Conservation (phyloP, 2,797 vertebrate species). For the Arctocebus calabarensis region DNA sequence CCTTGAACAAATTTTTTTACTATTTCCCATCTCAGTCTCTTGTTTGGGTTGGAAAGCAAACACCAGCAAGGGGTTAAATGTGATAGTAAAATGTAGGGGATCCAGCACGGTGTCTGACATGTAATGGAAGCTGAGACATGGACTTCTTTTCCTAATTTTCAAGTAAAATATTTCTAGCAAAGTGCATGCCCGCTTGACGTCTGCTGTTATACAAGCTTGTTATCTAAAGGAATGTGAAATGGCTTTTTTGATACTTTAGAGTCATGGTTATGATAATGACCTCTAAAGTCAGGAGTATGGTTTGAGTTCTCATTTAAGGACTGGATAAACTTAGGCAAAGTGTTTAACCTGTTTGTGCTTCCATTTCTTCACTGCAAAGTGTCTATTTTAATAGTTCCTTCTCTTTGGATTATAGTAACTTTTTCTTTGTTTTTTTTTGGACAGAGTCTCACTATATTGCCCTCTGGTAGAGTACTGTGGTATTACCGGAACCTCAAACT, state of each 20-base stretch:
- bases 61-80: not conserved
- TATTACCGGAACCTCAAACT: no score
- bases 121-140: not conserved
- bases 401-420: not conserved
- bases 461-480: no score
- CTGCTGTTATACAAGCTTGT: not conserved
- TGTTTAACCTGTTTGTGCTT: not conserved
- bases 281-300: not conserved
- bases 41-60: not conserved
- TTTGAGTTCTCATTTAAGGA: not conserved
- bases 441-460: no score
- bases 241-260: not conserved
- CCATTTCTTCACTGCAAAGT: not conserved
- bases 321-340: not conserved
- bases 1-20: not conserved
- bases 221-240: not conserved
- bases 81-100: not conserved
- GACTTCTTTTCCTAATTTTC: not conserved
- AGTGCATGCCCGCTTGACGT: not conserved
- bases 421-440: not conserved
- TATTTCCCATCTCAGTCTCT: not conserved
- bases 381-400: not conserved
- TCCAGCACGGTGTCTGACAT: not conserved
- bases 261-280: not conserved
- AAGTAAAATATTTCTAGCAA: not conserved